A percentile compares a stretch with the other conserved stretches of the same genome.
These are phyloP conservation scores for Aphis gossypii DNA, from an alignment of 1,140 invertebrate genomes.

Conservation along the genomic window DNA sequence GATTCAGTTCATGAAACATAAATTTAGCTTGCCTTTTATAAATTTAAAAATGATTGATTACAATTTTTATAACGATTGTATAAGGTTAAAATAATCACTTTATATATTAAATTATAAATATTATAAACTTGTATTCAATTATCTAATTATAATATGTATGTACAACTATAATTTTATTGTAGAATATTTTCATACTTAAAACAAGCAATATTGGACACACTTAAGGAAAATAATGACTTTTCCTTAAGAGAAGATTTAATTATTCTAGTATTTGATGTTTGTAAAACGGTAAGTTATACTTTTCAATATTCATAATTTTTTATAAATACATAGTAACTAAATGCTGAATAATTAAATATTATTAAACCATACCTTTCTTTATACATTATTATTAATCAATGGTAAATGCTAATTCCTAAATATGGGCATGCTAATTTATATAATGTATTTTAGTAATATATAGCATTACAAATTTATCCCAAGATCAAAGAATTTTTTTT, in stretches of 20 bases:
- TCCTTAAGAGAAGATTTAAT: slow-evolving; percentile 54
- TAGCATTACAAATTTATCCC: too few species aligned
- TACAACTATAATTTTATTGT: not conserved
- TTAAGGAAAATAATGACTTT: slow-evolving; percentile 6
- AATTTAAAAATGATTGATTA: too few species aligned
- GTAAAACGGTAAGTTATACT: slow-evolving; percentile 54
- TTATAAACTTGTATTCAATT: not conserved
- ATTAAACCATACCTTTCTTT: not conserved
- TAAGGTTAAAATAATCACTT: not conserved
- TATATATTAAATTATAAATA: not conserved
- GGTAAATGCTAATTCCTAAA: too few species aligned
- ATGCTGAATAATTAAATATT: not conserved
- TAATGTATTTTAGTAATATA: too few species aligned
- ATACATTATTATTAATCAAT: not conserved
- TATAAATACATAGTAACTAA: too few species aligned
- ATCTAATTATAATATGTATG: not conserved
- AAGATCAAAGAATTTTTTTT: too few species aligned
- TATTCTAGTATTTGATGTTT: slow-evolving; percentile 31
- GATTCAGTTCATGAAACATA: not conserved
- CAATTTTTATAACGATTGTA: not conserved
- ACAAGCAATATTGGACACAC: slow-evolving; percentile 26
- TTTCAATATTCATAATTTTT: not conserved
- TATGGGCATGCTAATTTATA: too few species aligned
- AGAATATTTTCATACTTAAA: slow-evolving; percentile 50
- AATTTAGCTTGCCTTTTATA: too few species aligned